Base-by-base conservation (phyloP, 2,797 vertebrate species). In the Chrysocyon brachyurus region DNA sequence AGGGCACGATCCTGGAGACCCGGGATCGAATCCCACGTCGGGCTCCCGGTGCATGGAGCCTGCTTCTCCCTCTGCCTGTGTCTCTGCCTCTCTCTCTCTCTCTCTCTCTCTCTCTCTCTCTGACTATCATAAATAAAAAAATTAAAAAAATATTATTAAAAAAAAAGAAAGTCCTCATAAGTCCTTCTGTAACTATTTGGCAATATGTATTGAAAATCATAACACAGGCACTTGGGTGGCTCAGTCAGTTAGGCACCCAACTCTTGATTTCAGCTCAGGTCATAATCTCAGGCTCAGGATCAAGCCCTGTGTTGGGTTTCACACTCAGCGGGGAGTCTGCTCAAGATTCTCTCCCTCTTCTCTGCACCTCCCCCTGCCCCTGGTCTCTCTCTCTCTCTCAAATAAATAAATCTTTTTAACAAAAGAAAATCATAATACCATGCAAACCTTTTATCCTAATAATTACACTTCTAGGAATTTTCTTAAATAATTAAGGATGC, bases 161-260 rank as follows among this genome's bases (percentile, higher is more conserved):
- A 36, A 59, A 90, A 16, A 49, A 96, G 46, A 64, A 90, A 84
- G 52, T 68, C 89, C 36, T 92, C 15, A 73, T 59, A 66, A 89
- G 17, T 78, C 33, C 54, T 87, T 96, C 63, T 81, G 52, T 26
- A 95, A 70, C 22, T 75, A 2, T 91, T 91, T 94, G 81, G 72
- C n/a, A 75, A 28, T 54, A 21, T 52, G 21, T 91, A 72, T 63
- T 83, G 16, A 46, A 87, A 95, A 89, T 88, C 21, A 63, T 81
- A n/a, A 66, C 31, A 66, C 64, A 9, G n/a, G 15, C 31, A 66
- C 15, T 15, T 66, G 64, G 64, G 64, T n/a, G 31, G 31, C 31
- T 66, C 64, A 64, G 63, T n/a, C 15, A 3, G 31, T 17, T 17
- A 66, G 66, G 66, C 64, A 10, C 19, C 66, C n/a, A 33, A 19